These are phyloP conservation scores for Acrobasis consociella DNA, from an alignment of 2,888 invertebrate species.

Conservation along the genomic window DNA sequence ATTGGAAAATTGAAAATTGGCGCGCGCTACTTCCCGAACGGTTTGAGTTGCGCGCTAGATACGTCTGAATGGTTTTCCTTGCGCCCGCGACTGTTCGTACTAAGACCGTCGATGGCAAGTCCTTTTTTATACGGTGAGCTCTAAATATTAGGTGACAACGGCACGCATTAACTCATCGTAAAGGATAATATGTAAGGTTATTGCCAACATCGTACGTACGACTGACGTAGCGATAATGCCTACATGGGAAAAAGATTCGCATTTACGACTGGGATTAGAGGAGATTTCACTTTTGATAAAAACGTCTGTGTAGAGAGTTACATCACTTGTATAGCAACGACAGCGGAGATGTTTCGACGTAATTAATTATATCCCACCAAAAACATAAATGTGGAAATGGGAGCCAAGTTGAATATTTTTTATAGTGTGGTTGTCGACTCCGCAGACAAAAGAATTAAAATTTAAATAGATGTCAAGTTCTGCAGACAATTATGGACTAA, in stretches of 20 bases:
- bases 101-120: slow-evolving; percentile 53
- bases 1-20: slow-evolving; percentile 28
- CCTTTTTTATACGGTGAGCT: slow-evolving; percentile 75
- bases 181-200: slow-evolving; percentile 81
- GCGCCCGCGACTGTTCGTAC: slow-evolving; percentile 61
- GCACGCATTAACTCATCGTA: slow-evolving; percentile 72
- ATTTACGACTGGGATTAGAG: slow-evolving; percentile 74
- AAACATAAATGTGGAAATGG: too few relatives aligned
- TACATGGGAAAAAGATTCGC: slow-evolving; percentile 73
- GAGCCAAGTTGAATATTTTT: too few relatives aligned
- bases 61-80: slow-evolving; percentile 67
- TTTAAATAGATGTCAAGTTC: too few relatives aligned
- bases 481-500: too few relatives aligned
- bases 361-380: neutral
- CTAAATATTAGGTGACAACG: slow-evolving; percentile 75
- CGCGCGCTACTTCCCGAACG: slow-evolving; percentile 62
- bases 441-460: too few relatives aligned
- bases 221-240: slow-evolving; percentile 64
- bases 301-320: slow-evolving; percentile 54
- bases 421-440: too few relatives aligned
- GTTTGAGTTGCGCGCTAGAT: slow-evolving; percentile 66
- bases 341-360: slow-evolving; percentile 8
- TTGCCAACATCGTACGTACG: slow-evolving; percentile 55
- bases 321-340: slow-evolving; percentile 48
- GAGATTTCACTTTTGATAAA: slow-evolving; percentile 73